Evolutionary conservation across 2,113 vertebrate genomes (phyloP).

Genomic region (Cervus canadensis): DNA sequence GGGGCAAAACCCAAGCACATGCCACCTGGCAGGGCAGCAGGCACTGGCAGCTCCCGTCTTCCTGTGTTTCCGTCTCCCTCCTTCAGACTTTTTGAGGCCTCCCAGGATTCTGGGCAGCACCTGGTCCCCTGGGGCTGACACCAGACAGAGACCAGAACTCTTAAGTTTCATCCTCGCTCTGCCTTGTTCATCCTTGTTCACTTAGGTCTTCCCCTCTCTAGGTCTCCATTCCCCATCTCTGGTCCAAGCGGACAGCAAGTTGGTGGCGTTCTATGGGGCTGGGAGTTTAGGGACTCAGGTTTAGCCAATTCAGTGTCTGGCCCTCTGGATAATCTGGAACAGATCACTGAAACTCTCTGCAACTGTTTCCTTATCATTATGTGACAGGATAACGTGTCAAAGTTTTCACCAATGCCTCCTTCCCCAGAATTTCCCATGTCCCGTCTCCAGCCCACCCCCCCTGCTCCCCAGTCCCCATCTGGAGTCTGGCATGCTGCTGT

Average conservation of each 20-base stretch:
- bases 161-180: rapidly evolving
- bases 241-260: background rate
- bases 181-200: background rate
- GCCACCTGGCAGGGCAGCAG: background rate
- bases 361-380: background rate
- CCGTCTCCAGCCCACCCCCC: rapidly evolving
- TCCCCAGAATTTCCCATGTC: background rate
- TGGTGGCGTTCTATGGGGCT: background rate
- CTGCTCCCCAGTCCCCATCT: rapidly evolving
- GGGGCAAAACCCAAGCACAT: rapidly evolving
- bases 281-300: background rate
- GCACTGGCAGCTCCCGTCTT: background rate
- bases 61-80: background rate
- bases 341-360: background rate
- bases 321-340: rapidly evolving
- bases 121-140: background rate
- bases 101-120: background rate
- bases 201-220: background rate
- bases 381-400: background rate
- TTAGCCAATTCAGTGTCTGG: background rate
- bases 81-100: background rate
- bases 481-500: background rate
- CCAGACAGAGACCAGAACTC: background rate
- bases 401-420: background rate
- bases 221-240: background rate